These are phyloP conservation scores for Dasyurus viverrinus DNA, from an alignment of 2,113 vertebrate species.

Conservation along the genomic window DNA sequence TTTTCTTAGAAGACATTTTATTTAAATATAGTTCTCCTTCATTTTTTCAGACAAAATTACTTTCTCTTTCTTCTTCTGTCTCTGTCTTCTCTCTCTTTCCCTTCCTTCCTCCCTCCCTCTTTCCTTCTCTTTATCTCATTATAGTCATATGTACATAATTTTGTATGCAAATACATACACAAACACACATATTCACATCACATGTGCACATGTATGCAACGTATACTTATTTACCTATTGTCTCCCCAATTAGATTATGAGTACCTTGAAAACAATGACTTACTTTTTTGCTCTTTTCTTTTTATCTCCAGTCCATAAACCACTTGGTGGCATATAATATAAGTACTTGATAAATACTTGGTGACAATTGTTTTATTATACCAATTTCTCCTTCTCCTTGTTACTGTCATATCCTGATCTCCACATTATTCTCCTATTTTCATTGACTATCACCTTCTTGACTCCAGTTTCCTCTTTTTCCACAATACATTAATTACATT, in stretches of 20 bases:
- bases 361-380: not conserved
- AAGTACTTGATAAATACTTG: not conserved
- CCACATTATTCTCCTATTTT: no score
- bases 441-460: not conserved
- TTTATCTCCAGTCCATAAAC: not conserved
- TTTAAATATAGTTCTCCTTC: not conserved
- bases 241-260: not conserved
- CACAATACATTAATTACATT: not conserved
- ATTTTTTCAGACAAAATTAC: not conserved
- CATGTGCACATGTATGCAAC: not conserved
- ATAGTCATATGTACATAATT: no score
- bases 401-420: not conserved
- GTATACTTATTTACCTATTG: not conserved
- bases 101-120: no score
- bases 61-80: not conserved
- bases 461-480: not conserved
- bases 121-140: no score
- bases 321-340: not conserved
- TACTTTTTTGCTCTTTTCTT: not conserved
- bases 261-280: not conserved
- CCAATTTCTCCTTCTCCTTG: not conserved
- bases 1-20: not conserved
- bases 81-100: no score
- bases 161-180: not conserved
- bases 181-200: no score